Percentiles rank a stretch among this genome's conserved stretches.
Evolutionary conservation across 2,113 vertebrate genomes (phyloP).

Genomic region (Xiphorhynchus elegans): DNA sequence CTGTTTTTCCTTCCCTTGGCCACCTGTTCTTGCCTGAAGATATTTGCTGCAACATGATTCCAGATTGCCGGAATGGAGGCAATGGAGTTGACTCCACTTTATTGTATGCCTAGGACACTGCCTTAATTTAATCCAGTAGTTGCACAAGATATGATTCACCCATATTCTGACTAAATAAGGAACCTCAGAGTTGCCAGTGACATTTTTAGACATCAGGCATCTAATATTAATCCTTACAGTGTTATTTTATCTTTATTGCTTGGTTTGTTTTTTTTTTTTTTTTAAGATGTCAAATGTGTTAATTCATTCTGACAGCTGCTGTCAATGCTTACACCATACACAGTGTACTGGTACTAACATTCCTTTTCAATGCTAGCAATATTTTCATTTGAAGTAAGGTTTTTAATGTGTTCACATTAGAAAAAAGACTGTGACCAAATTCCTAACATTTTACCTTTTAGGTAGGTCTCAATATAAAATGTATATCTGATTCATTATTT

Average conservation of each 20-base stretch:
- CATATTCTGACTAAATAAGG: background rate
- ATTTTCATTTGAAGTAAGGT: background rate
- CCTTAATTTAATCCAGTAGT: background rate
- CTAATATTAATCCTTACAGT: background rate
- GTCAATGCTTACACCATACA: background rate
- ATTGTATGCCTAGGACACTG: background rate
- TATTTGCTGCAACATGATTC: background rate
- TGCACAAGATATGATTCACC: background rate
- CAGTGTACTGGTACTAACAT: background rate
- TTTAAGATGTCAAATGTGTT: background rate
- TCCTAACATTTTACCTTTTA: background rate
- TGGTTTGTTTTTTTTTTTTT: background rate
- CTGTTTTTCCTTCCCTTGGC: background rate
- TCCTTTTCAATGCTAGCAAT: background rate
- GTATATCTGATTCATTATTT: background rate
- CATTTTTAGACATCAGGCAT: background rate
- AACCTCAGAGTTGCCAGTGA: background rate
- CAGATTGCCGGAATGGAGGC: background rate
- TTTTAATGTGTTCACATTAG: background rate
- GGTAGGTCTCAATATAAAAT: background rate
- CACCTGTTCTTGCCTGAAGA: background rate
- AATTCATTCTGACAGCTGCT: background rate
- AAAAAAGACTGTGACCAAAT: background rate
- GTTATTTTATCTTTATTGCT: background rate
- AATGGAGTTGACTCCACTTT: background rate